Evolutionary conservation across 1,140 invertebrate genomes (phyloP).

Genomic region (Nylanderia fulva): DNA sequence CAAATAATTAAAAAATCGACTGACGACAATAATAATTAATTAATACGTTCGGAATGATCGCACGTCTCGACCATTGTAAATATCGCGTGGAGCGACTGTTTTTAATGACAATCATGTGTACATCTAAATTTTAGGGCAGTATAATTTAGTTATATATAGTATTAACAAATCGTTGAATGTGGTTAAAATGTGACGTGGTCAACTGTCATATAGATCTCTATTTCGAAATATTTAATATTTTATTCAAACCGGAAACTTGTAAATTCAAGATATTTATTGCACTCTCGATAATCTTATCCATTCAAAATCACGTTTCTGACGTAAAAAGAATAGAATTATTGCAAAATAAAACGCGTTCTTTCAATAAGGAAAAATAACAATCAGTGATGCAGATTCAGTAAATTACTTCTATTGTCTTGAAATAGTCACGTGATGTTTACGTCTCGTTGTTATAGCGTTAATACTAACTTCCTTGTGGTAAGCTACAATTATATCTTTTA

Average conservation of each 20-base stretch:
- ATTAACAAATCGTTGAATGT: neutral
- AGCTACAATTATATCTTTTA: neutral
- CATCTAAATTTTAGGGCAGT: slow-evolving; percentile 14
- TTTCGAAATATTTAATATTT: slow-evolving; percentile 15
- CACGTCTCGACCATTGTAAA: slow-evolving; percentile 1
- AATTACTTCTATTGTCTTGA: neutral
- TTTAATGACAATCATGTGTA: slow-evolving; percentile 29
- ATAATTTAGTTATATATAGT: neutral
- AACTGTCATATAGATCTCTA: neutral
- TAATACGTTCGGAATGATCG: slow-evolving; percentile 7
- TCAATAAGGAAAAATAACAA: neutral
- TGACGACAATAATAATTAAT: slow-evolving; percentile 59
- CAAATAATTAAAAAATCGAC: slow-evolving; percentile 33
- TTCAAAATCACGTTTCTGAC: slow-evolving; percentile 8
- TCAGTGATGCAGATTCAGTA: neutral
- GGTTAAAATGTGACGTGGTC: neutral
- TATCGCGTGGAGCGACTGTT: slow-evolving; percentile 9
- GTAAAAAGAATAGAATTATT: neutral
- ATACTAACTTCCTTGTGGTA: neutral
- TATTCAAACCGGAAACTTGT: neutral
- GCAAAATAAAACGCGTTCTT: neutral
- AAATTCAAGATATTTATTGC: neutral
- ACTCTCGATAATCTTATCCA: neutral
- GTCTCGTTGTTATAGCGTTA: neutral
- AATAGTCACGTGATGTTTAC: neutral